phyloP scores from a whole-genome alignment of 2,888 invertebrate genomes.

The Eudasyphora cyanicolor region DNA sequence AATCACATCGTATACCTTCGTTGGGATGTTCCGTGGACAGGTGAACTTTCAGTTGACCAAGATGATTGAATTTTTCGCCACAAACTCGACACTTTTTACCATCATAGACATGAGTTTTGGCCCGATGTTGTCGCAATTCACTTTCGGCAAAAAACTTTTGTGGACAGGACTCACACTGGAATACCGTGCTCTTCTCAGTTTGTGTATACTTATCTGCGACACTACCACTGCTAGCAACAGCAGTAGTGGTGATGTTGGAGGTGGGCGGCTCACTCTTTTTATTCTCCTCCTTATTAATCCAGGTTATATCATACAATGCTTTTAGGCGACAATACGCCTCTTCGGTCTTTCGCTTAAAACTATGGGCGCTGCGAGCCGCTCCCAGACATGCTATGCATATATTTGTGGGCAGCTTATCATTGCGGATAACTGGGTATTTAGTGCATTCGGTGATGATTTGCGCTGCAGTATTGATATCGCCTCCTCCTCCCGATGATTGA shows the following conservation, averaged over 20 bases:
- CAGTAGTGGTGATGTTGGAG: conserved; percentile 6
- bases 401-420: conserved; percentile 78
- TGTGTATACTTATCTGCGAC: conserved; percentile 71
- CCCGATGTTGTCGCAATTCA: conserved; percentile 73
- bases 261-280: conserved; percentile 21
- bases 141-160: conserved; percentile 73
- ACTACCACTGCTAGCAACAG: conserved; percentile 16
- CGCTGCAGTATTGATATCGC: conserved; percentile 69
- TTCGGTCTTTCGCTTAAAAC: conserved; percentile 77
- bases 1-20: conserved; percentile 64
- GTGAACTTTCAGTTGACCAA: conserved; percentile 80
- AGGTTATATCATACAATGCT: conserved; percentile 68
- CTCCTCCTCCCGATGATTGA: conserved; percentile 70
- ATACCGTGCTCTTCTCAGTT: conserved; percentile 74
- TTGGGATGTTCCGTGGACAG: conserved; percentile 56
- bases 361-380: conserved; percentile 74
- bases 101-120: conserved; percentile 68
- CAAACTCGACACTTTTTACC: conserved; percentile 79
- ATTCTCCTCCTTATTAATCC: conserved; percentile 62
- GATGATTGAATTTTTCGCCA: conserved; percentile 79
- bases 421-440: conserved; percentile 78
- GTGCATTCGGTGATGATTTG: conserved; percentile 76
- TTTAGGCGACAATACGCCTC: conserved; percentile 75
- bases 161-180: conserved; percentile 77
- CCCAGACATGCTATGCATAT: conserved; percentile 76